A percentile compares a stretch with the other conserved stretches of the same genome.
Evolutionary conservation across 1,140 invertebrate genomes (phyloP).

Genomic region (Aphelenchoides besseyi): DNA sequence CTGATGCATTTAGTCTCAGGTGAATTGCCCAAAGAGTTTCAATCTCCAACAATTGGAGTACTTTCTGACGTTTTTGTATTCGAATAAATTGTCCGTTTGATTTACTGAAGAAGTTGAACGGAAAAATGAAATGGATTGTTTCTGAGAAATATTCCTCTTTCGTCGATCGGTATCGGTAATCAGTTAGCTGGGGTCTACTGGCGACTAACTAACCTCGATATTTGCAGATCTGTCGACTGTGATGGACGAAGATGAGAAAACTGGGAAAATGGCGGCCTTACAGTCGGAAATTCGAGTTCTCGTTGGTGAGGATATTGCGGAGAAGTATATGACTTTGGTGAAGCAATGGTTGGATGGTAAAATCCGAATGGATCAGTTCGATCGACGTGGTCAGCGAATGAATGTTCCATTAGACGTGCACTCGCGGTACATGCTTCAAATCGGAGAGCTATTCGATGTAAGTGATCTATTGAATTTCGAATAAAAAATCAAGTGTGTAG

Average conservation of each 20-base stretch:
- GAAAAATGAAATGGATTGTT: not conserved
- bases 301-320: not conserved
- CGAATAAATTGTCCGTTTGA: not conserved
- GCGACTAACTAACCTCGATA: not conserved
- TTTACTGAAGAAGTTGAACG: not conserved
- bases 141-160: not conserved
- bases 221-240: not conserved
- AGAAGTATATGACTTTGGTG: not conserved
- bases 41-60: not conserved
- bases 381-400: conserved; percentile 7
- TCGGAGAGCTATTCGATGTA: conserved; percentile 16
- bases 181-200: not conserved
- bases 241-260: not conserved
- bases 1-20: too few species aligned
- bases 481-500: too few species aligned
- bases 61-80: not conserved
- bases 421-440: not conserved
- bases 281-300: not conserved
- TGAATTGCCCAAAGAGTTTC: not conserved
- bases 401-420: conserved; percentile 16
- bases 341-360: not conserved
- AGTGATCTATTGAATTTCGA: not conserved
- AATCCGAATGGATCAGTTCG: conserved; percentile 14
- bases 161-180: not conserved
- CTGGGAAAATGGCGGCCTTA: not conserved